These are phyloP conservation scores for Helicorthomorpha holstii DNA, from an alignment of 1,140 invertebrate species.

Conservation along the genomic window DNA sequence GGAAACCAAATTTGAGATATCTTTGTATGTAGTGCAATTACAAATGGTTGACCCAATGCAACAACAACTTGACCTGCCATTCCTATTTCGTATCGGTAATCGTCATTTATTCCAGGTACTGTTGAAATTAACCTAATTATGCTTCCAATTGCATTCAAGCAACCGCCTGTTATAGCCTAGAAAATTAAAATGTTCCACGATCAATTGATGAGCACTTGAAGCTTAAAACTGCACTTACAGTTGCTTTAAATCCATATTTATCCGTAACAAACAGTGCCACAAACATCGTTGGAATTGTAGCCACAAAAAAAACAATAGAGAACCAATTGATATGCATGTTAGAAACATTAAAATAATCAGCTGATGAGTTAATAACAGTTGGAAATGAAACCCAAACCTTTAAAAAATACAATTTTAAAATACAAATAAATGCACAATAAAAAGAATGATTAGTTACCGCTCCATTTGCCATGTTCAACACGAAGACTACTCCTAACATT, in stretches of 20 bases:
- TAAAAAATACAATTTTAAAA: slow-evolving; percentile 11
- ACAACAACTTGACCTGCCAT: slow-evolving; percentile 24
- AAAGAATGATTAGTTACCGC: too few species aligned
- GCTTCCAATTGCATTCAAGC: slow-evolving; percentile 24
- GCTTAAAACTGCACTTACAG: slow-evolving; percentile 18
- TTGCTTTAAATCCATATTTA: slow-evolving; percentile 22
- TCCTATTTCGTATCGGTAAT: slow-evolving; percentile 6
- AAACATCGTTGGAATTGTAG: slow-evolving; percentile 26
- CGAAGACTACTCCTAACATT: too few species aligned
- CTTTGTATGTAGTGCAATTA: slow-evolving; percentile 30
- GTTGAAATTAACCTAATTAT: slow-evolving; percentile 23
- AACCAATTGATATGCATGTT: slow-evolving; percentile 25
- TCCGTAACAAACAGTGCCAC: slow-evolving; percentile 27
- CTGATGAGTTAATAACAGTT: slow-evolving; percentile 24
- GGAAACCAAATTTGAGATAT: slow-evolving; percentile 30
- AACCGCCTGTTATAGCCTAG: slow-evolving; percentile 24
- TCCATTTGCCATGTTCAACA: too few species aligned
- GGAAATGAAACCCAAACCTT: slow-evolving; percentile 29
- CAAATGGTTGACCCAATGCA: slow-evolving; percentile 28
- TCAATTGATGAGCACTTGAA: neutral
- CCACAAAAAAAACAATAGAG: slow-evolving; percentile 26
- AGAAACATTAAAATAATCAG: slow-evolving; percentile 21
- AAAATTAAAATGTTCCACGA: neutral
- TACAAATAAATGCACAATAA: too few species aligned
- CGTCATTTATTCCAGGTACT: slow-evolving; percentile 13